Evolutionary conservation across 92 coral and sea anemone genomes (phyloP).

Genomic region (Heteractis magnifica): DNA sequence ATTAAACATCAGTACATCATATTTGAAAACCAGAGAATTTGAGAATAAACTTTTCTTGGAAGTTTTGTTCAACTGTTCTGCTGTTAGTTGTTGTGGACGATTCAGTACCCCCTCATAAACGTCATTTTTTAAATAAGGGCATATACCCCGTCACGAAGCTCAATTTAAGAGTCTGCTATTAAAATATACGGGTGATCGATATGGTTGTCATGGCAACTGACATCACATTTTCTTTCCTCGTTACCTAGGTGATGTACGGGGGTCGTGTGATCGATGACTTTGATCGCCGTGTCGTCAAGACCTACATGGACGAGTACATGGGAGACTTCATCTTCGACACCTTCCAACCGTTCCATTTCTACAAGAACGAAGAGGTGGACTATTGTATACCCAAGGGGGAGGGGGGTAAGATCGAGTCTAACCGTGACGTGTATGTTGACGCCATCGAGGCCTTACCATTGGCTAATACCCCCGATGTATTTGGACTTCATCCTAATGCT

Average conservation of each 20-base stretch:
- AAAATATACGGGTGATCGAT: background rate
- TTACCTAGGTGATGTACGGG: slow-evolving; percentile 93
- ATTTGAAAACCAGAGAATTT: too few relatives aligned
- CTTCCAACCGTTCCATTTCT: slow-evolving; percentile 98
- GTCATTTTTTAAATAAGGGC: too few relatives aligned
- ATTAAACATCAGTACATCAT: too few relatives aligned
- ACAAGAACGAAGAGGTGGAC: slow-evolving; percentile 91
- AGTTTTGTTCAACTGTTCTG: too few relatives aligned
- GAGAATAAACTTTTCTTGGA: too few relatives aligned
- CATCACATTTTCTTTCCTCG: background rate
- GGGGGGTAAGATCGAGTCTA: slow-evolving; percentile 58
- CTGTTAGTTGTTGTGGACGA: too few relatives aligned
- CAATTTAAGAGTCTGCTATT: too few relatives aligned
- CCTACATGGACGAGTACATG: slow-evolving; percentile 99
- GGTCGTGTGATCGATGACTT: slow-evolving; percentile 99
- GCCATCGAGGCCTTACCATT: slow-evolving; percentile 80
- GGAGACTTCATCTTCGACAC: slow-evolving; percentile 99
- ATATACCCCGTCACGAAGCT: too few relatives aligned
- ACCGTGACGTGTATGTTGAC: slow-evolving; percentile 91
- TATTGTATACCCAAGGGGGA: slow-evolving; percentile 79
- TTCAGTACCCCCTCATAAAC: too few relatives aligned
- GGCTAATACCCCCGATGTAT: slow-evolving; percentile 99
- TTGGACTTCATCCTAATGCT: slow-evolving; percentile 98
- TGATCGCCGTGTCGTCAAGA: slow-evolving; percentile 97
- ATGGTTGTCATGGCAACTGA: background rate